phyloP scores from a whole-genome alignment of 2,113 vertebrate genomes.

The Aix galericulata region DNA sequence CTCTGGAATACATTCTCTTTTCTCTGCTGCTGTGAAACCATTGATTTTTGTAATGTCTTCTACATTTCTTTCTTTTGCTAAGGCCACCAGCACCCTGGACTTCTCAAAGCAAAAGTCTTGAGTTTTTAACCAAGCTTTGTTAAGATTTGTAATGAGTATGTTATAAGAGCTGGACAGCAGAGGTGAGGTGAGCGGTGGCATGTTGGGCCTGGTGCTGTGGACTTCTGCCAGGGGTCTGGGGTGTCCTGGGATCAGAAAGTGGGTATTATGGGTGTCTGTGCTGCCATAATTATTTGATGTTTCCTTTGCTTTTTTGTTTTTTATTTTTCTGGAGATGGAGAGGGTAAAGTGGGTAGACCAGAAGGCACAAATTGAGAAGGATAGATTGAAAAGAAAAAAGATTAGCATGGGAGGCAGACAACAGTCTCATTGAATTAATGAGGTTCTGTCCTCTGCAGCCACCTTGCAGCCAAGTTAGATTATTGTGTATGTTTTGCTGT shows the following conservation, averaged over 20 bases:
- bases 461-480: background rate
- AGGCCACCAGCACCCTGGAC: background rate
- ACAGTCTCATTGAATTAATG: background rate
- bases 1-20: conserved; percentile 51
- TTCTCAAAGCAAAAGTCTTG: conserved; percentile 34
- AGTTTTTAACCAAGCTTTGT: background rate
- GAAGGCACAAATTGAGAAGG: background rate
- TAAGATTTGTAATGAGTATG: background rate
- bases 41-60: background rate
- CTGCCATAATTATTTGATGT: background rate
- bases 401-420: background rate
- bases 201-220: background rate
- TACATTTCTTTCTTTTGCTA: conserved; percentile 17
- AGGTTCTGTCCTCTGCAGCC: background rate
- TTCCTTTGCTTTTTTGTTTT: background rate
- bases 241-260: background rate
- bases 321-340: background rate
- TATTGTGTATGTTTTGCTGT: background rate
- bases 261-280: background rate
- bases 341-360: background rate
- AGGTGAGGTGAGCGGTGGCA: accelerated
- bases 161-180: background rate
- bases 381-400: background rate
- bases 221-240: background rate
- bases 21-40: background rate